Evolutionary conservation across 2,113 vertebrate genomes (phyloP).

Genomic region (Mus spicilegus): DNA sequence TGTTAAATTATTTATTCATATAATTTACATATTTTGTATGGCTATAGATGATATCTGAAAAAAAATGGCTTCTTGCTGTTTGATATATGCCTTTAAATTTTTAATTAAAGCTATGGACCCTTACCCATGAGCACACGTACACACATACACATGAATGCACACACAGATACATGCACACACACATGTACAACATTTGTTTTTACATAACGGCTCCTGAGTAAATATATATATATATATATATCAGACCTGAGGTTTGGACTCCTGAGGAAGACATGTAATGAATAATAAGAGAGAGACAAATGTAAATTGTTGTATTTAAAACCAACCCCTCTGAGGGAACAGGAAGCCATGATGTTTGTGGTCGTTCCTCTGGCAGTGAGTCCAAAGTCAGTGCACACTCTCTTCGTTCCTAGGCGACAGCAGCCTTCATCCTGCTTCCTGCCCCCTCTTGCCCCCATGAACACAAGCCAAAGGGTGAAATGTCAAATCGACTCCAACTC

Average conservation of each 20-base stretch:
- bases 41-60: neutral
- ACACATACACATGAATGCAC: neutral
- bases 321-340: neutral
- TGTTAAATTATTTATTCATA: neutral
- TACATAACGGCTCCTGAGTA: neutral
- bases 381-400: neutral
- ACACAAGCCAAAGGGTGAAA: neutral
- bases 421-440: neutral
- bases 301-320: neutral
- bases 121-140: neutral
- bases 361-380: neutral
- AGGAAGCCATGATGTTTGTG: neutral
- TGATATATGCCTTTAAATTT: neutral
- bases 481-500: neutral
- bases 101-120: neutral
- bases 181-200: neutral
- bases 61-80: neutral
- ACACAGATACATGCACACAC: neutral
- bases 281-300: neutral
- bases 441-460: neutral
- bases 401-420: too few species aligned
- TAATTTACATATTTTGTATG: neutral
- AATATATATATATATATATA: neutral
- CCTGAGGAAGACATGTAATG: neutral
- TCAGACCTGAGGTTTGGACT: neutral